A percentile compares a stretch with the other conserved stretches of the same genome.
Evolutionary conservation across 2,888 invertebrate species (phyloP).

Genomic region (Cylloceria caligata): DNA sequence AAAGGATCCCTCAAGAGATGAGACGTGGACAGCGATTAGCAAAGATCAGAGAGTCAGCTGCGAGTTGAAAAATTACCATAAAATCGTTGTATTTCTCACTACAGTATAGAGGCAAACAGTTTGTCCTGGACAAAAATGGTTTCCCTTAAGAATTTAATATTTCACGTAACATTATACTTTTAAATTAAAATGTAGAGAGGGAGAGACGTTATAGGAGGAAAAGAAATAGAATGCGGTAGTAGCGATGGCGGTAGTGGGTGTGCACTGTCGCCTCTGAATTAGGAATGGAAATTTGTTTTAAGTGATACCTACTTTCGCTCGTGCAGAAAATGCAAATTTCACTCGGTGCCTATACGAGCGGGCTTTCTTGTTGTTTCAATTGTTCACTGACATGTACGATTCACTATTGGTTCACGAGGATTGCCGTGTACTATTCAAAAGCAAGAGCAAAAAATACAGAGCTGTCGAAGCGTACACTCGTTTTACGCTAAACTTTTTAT

Average conservation of each 20-base stretch:
- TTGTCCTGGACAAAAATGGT: slow-evolving; percentile 70
- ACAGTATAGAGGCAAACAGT: slow-evolving; percentile 6
- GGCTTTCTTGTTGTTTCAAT: slow-evolving; percentile 50
- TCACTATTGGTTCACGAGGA: slow-evolving; percentile 11
- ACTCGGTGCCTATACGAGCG: slow-evolving; percentile 25
- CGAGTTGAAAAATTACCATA: slow-evolving; percentile 63
- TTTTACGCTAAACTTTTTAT: too few species aligned
- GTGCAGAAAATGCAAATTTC: slow-evolving; percentile 74
- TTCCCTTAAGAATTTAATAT: slow-evolving; percentile 77
- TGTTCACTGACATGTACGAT: slow-evolving; percentile 26
- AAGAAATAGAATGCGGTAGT: slow-evolving; percentile 12
- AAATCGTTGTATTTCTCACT: slow-evolving; percentile 39
- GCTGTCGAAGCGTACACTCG: not conserved
- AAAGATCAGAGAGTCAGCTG: slow-evolving; percentile 44
- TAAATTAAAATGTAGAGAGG: slow-evolving; percentile 70
- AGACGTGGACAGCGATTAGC: slow-evolving; percentile 51
- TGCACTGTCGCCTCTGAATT: slow-evolving; percentile 50
- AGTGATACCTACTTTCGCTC: slow-evolving; percentile 59
- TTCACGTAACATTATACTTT: slow-evolving; percentile 77
- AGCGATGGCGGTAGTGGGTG: slow-evolving; percentile 10
- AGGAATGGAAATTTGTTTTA: slow-evolving; percentile 64
- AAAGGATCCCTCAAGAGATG: slow-evolving; percentile 22
- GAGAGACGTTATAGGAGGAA: slow-evolving; percentile 25
- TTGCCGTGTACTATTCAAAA: not conserved
- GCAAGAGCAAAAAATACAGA: not conserved